Percentiles rank a stretch among this genome's conserved stretches.
Evolutionary conservation across 2,888 invertebrate species (phyloP).

Genomic region (Drosophila nr. medialis): DNA sequence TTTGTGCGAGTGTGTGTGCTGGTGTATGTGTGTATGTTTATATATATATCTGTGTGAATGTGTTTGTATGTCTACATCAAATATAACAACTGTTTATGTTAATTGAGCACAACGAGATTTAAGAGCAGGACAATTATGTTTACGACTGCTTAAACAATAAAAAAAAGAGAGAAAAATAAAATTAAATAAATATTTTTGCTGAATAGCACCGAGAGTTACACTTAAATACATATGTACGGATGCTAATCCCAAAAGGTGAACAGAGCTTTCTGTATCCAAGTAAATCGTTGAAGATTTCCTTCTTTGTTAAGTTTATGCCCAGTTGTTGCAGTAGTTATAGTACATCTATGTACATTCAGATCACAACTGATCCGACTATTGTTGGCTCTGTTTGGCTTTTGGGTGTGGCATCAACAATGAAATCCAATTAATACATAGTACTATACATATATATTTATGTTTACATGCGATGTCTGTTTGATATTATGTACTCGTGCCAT

Average conservation of each 20-base stretch:
- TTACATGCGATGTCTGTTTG: slow-evolving; percentile 42
- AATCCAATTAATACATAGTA: slow-evolving; percentile 26
- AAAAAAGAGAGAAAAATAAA: slow-evolving; percentile 7
- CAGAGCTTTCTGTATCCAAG: slow-evolving; percentile 11
- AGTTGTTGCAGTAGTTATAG: not conserved
- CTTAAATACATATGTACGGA: slow-evolving; percentile 1
- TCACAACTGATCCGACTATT: not conserved
- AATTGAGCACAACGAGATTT: slow-evolving; percentile 54
- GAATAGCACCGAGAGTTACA: not conserved
- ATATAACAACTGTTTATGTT: slow-evolving; percentile 22
- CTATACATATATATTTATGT: slow-evolving; percentile 23
- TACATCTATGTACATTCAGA: not conserved
- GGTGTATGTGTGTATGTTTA: slow-evolving; percentile 4
- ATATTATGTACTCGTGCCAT: slow-evolving; percentile 25
- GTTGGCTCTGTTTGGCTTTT: slow-evolving; percentile 1
- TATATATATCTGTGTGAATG: slow-evolving; percentile 4
- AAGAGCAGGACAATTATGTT: slow-evolving; percentile 35
- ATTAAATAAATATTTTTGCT: slow-evolving; percentile 9
- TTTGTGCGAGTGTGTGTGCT: slow-evolving; percentile 3
- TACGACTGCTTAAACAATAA: slow-evolving; percentile 44
- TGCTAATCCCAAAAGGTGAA: slow-evolving; percentile 29
- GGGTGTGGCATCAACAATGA: slow-evolving; percentile 25
- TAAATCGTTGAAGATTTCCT: slow-evolving; percentile 13
- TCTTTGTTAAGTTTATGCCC: not conserved
- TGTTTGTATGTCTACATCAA: slow-evolving; percentile 21